Base-by-base conservation (phyloP, 2,113 vertebrate genomes). In the Monopterus albus region DNA sequence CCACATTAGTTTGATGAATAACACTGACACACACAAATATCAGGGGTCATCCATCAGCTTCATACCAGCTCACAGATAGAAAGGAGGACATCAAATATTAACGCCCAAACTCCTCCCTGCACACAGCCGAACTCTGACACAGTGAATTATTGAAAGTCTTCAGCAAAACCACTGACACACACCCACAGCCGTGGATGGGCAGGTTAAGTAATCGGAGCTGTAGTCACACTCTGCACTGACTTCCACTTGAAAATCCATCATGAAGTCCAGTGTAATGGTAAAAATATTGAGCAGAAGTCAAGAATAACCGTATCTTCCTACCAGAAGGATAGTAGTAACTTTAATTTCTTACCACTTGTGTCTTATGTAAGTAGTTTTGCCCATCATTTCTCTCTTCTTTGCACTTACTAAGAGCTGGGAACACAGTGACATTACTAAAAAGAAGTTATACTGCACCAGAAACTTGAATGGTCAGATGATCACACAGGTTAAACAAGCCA, bases 61-160 rank as follows among this genome's bases (percentile, higher is more conserved):
- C 4, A 17, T 9, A 43, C 36, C 65, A 26, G 77, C 63, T 73
- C 73, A 47, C 63, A 49, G 60, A 76, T 38, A 75, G 83, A 85
- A 79, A 81, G 57, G 43, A 80, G 65, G 65, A 35, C 78, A 82
- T 88, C 75, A 86, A 88, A 88, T 85, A 90, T 88, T 82, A 68
- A 88, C 63, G 12, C 70, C 79, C 52, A 72, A 31, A 67, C 51
- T 72, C 74, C 43, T 63, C 47, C 55, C 29, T 5, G 62, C 20
- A 3, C 29, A 57, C 60, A 82, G 20, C 73, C 66, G 14, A 62
- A 73, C 77, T 73, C 67, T 77, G 79, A 87, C 71, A 78, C 69
- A n/a, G 77, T 86, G 60, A 87, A 83, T 87, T 78, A 86, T 87
- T 87, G 60, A 90, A 78, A 78, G 62, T 77, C 46, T 61, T 62